Base-by-base conservation (phyloP, 2,888 invertebrate species). In the Agrotis exclamationis region DNA sequence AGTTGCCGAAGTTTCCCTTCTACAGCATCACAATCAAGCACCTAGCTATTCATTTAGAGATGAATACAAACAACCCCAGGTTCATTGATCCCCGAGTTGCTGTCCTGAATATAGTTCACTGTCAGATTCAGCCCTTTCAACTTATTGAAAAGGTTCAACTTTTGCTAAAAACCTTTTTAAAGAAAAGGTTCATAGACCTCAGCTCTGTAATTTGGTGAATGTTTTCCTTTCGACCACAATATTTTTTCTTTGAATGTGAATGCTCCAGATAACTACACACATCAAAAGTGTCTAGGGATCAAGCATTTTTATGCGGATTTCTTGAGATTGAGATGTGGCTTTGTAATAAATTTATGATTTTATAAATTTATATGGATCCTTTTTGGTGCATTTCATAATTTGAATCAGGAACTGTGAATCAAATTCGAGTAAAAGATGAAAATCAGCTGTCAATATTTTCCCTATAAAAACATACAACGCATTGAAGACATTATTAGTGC, bases 121-220 rank as follows among this genome's bases (percentile, higher is more conserved):
- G 60, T 14, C 39, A 69, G 67, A 24, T 72, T 39, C n/a, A 74
- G 72, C 60, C 68, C 66, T 62, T 83, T 75, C 66, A 83, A 68
- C 51, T 69, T 70, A 80, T 76, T 85, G 67, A 75, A 39, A 71
- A 51, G 39, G 57, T 54, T 63, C 11, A 63, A 59, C 48, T 47
- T 65, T 72, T 65, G 28, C n/a, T 63, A n/a, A 47, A 58, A 65
- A 57, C 50, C 47, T 63, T 70, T 56, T 71, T 57, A 16, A 56
- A 24, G 24, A n/a, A 47, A 53, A 57, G 62, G 83, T 83, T 85
- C 80, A 83, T 72, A 77, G 73, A 14, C 67, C 67, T 70, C 39
- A 33, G 44, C 11, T 45, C 22, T 65, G 53, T 68, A 14, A 44
- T 73, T 64, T 62, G 16, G 47, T 59, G 16, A 39, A 57, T 60